Conservation (phyloP, 2,797 vertebrate species). For the Sebastes matsubarae region DNA sequence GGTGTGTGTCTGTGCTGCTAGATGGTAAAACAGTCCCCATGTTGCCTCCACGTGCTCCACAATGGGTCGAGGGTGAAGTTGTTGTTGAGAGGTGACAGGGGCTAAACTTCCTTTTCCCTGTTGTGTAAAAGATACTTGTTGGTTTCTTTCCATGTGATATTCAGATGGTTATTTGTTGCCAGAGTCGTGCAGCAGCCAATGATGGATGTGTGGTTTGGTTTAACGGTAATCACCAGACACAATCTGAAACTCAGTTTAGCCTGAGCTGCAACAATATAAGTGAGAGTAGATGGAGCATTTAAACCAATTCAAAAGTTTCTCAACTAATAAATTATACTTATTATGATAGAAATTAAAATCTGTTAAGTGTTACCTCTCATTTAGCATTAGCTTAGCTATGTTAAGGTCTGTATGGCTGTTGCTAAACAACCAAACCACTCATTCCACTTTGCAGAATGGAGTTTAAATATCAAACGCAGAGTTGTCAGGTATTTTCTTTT, state of each 20-base stretch:
- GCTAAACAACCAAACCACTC: not conserved
- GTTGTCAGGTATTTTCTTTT: not conserved
- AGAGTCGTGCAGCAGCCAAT: not conserved
- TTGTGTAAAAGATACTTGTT: conserved; percentile 18
- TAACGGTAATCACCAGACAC: not conserved
- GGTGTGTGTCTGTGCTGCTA: conserved; percentile 83
- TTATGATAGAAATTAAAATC: not conserved
- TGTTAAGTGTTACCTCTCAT: not conserved
- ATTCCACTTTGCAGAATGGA: not conserved
- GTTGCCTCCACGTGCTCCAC: conserved; percentile 77
- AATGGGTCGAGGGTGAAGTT: conserved; percentile 31
- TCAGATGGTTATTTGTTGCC: conserved; percentile 11
- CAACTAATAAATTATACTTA: not conserved
- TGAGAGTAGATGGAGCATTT: not conserved
- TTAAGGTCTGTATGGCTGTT: not conserved
- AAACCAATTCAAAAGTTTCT: not conserved
- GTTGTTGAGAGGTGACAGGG: conserved; percentile 34
- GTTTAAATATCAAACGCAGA: not conserved
- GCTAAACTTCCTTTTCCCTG: not conserved
- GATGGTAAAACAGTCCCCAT: conserved; percentile 82
- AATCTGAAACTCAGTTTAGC: not conserved
- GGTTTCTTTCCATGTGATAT: conserved; percentile 24
- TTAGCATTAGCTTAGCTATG: not conserved
- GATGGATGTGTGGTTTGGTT: not conserved
- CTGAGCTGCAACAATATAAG: not conserved